phyloP scores from a whole-genome alignment of 2,797 vertebrate species.

The Cuniculus paca region DNA sequence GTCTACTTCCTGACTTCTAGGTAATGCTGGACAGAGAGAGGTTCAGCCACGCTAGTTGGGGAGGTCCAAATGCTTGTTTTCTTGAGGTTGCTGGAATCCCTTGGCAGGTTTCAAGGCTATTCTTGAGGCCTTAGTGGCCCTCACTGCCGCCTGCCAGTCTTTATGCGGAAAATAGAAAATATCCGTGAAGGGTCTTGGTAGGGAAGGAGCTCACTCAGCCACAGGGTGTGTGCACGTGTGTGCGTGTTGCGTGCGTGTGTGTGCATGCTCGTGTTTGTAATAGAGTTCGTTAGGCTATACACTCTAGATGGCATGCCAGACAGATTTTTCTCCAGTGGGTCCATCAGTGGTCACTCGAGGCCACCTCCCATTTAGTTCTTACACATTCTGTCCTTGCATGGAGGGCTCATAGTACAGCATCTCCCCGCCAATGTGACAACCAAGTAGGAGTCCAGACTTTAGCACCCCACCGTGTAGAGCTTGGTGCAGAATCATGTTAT shows the following conservation, averaged over 20 bases:
- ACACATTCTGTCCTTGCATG: background rate
- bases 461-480: background rate
- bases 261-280: background rate
- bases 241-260: background rate
- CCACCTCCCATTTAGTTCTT: background rate
- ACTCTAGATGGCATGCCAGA: background rate
- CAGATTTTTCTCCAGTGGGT: conserved; percentile 5
- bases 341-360: background rate
- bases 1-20: conserved; percentile 56
- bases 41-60: background rate
- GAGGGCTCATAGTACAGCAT: background rate
- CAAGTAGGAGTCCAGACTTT: background rate
- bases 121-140: background rate
- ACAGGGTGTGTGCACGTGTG: background rate
- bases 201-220: conserved; percentile 13
- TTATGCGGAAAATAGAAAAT: conserved; percentile 59
- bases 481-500: background rate
- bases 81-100: background rate
- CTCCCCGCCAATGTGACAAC: background rate
- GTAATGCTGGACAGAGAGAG: conserved; percentile 55
- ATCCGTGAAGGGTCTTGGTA: background rate
- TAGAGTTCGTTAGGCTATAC: background rate
- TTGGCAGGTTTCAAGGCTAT: background rate
- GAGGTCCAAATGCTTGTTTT: background rate
- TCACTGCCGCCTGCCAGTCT: conserved; percentile 20